A percentile compares a stretch with the other conserved stretches of the same genome.
Conservation (phyloP, 2,888 invertebrate species). For the Philonicus albiceps region DNA sequence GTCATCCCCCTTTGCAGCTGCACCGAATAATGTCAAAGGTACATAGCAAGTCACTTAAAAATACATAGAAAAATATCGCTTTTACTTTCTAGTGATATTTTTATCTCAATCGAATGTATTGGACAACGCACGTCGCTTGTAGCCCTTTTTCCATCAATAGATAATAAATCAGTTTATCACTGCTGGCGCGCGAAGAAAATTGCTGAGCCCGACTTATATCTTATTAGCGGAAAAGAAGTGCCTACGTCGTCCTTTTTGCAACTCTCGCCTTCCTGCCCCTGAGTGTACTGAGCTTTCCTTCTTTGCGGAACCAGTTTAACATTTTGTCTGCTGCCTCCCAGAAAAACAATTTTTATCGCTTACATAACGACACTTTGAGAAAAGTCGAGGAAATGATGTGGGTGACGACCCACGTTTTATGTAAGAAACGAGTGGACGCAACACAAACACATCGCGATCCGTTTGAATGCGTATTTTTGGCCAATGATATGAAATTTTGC, state of each 20-base stretch:
- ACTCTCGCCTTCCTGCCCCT: background rate
- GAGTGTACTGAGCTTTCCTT: background rate
- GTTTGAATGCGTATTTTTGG: background rate
- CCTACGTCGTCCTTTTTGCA: background rate
- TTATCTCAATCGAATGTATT: background rate
- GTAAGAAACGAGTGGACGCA: background rate
- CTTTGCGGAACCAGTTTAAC: background rate
- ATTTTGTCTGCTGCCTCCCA: background rate
- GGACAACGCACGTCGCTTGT: background rate
- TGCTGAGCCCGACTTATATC: background rate
- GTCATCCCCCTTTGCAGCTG: background rate
- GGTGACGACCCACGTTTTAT: background rate
- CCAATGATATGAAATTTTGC: background rate
- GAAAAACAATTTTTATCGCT: background rate
- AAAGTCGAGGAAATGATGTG: background rate
- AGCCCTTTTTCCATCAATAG: background rate
- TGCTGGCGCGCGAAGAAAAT: background rate
- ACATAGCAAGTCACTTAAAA: background rate
- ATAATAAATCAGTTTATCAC: slow-evolving; percentile 5
- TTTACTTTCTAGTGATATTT: background rate
- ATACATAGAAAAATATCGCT: background rate
- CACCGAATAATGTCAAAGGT: slow-evolving; percentile 13
- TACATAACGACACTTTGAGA: slow-evolving; percentile 7
- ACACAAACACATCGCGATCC: background rate
- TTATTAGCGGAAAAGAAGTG: background rate